Evolutionary conservation across 30 jellyfish, hydroid and myxozoan genomes (phyloP).

Genomic region (Aurelia sp.): DNA sequence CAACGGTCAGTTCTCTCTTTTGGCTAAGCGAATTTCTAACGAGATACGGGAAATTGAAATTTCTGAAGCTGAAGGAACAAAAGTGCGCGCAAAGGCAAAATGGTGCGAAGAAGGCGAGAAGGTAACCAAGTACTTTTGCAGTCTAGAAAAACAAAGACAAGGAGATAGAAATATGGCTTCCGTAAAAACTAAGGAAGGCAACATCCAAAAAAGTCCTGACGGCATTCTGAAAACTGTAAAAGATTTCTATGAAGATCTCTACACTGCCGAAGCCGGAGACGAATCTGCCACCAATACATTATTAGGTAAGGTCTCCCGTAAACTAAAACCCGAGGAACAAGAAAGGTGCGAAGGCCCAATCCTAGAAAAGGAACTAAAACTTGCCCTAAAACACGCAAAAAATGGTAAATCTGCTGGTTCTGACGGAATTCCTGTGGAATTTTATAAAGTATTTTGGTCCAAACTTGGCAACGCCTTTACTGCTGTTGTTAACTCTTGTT

Average conservation of each 20-base stretch:
- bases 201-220: background rate
- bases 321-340: background rate
- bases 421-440: slow-evolving; percentile 12
- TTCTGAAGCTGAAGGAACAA: slow-evolving; percentile 17
- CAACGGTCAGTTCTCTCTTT: background rate
- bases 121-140: slow-evolving; percentile 16
- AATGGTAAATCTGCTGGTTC: slow-evolving; percentile 16
- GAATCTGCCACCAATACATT: background rate
- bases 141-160: slow-evolving; percentile 13
- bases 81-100: background rate
- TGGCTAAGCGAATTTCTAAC: background rate
- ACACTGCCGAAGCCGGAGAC: slow-evolving; percentile 28
- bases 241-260: slow-evolving; percentile 6
- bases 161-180: slow-evolving; percentile 2
- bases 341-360: slow-evolving; percentile 17
- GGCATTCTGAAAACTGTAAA: slow-evolving; percentile 19
- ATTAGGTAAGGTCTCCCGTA: background rate
- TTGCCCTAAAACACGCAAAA: background rate
- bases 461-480: background rate
- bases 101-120: slow-evolving; percentile 45
- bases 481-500: background rate
- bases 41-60: background rate
- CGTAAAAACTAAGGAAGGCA: background rate
- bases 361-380: slow-evolving; percentile 9
- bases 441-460: slow-evolving; percentile 3